Evolutionary conservation across 2,888 invertebrate genomes (phyloP).

Genomic region (Polydrusus cervinus): DNA sequence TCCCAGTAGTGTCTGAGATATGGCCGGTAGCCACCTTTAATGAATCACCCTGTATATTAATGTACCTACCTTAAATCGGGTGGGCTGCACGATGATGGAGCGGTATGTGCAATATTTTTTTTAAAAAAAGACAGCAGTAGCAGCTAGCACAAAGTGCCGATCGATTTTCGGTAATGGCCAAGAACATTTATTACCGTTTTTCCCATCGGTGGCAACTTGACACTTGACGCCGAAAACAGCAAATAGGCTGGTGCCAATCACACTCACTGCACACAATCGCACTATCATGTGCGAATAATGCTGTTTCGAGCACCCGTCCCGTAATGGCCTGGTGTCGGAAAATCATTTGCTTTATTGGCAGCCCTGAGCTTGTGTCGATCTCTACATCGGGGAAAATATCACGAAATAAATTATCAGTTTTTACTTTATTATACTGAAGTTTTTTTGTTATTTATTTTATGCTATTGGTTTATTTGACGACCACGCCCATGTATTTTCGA

Average conservation of each 20-base stretch:
- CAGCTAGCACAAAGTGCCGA: neutral
- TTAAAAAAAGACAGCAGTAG: neutral
- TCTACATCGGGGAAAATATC: slow-evolving; percentile 1
- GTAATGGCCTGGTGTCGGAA: slow-evolving; percentile 13
- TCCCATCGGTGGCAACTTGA: slow-evolving; percentile 28
- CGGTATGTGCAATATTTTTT: neutral
- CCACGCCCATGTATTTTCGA: too few relatives aligned
- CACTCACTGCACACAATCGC: slow-evolving; percentile 26
- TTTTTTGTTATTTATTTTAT: neutral
- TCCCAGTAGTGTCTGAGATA: too few relatives aligned
- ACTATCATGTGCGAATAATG: slow-evolving; percentile 32
- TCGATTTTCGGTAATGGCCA: slow-evolving; percentile 28
- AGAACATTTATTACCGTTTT: slow-evolving; percentile 30
- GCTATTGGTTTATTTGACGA: neutral
- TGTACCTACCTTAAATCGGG: neutral
- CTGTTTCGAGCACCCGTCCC: slow-evolving; percentile 10
- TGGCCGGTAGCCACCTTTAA: too few relatives aligned
- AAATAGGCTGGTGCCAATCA: slow-evolving; percentile 29
- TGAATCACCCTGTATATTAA: too few relatives aligned
- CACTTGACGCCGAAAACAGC: slow-evolving; percentile 28
- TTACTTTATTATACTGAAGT: neutral
- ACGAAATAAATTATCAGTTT: slow-evolving; percentile 1
- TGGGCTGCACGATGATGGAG: neutral
- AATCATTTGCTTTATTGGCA: slow-evolving; percentile 27
- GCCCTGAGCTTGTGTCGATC: slow-evolving; percentile 2